phyloP scores from a whole-genome alignment of 2,888 invertebrate species.

The Rhaphigaster nebulosa region DNA sequence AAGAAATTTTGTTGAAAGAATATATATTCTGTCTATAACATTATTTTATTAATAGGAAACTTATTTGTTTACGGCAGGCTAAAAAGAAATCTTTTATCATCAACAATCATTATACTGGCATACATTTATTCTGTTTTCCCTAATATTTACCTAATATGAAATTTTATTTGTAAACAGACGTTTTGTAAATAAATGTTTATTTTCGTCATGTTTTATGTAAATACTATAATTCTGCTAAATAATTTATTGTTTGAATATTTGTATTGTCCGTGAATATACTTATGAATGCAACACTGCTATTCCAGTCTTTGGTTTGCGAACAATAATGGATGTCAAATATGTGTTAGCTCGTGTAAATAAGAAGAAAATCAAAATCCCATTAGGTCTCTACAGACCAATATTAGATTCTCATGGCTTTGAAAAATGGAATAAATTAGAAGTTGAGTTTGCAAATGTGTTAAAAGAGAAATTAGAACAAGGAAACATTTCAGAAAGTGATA shows the following conservation, averaged over 20 bases:
- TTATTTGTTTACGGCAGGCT: not conserved
- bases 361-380: not conserved
- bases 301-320: not conserved
- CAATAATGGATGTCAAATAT: not conserved
- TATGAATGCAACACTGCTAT: not conserved
- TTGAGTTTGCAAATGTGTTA: not conserved
- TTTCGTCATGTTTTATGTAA: not conserved
- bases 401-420: not conserved
- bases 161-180: not conserved
- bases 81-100: not conserved
- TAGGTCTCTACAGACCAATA: not conserved
- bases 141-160: not conserved
- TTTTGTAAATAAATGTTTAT: not conserved
- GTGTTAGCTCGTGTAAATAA: not conserved
- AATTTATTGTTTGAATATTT: not conserved
- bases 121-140: not conserved
- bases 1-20: not conserved
- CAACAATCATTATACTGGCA: not conserved
- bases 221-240: not conserved
- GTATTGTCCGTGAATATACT: not conserved
- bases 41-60: not conserved
- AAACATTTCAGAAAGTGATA: not conserved
- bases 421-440: conserved; percentile 7
- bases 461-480: not conserved
- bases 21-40: not conserved